Conservation (phyloP, 2,113 vertebrate species). For the Gulo gulo region DNA sequence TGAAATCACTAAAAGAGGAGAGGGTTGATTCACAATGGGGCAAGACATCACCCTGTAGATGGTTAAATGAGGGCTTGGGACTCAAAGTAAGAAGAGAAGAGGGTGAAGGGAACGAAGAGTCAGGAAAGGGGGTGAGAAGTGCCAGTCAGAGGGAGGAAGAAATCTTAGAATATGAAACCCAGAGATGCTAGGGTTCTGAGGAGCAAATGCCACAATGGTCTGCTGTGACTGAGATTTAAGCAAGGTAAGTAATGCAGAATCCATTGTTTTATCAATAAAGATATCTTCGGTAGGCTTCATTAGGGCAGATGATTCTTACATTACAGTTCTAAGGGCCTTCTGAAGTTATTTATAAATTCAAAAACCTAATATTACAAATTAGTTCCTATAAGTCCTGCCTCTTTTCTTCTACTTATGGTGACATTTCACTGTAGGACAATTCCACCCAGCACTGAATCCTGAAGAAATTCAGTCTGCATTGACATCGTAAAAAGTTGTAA, state of each 20-base stretch:
- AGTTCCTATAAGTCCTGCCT: background rate
- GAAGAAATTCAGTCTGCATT: constrained; percentile 37
- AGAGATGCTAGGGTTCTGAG: background rate
- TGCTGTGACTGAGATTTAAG: background rate
- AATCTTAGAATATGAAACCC: background rate
- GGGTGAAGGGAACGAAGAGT: background rate
- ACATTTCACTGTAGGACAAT: background rate
- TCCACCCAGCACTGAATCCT: background rate
- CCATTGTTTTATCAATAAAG: background rate
- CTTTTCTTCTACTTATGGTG: background rate
- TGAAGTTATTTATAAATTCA: background rate
- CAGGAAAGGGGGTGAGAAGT: background rate
- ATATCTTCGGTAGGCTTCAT: background rate
- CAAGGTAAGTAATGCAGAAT: background rate
- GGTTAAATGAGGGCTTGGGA: background rate
- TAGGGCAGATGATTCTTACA: background rate
- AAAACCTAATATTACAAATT: constrained; percentile 26
- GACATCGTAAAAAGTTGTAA: constrained; percentile 13
- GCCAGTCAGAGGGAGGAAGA: background rate
- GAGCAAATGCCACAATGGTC: background rate
- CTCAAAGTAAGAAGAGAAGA: background rate
- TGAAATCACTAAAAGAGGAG: background rate
- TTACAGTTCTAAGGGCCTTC: background rate
- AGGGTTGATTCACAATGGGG: background rate
- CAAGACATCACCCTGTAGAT: background rate